A percentile compares a stretch with the other conserved stretches of the same genome.
phyloP scores from a whole-genome alignment of 2,113 vertebrate genomes.

The Tursiops truncatus region DNA sequence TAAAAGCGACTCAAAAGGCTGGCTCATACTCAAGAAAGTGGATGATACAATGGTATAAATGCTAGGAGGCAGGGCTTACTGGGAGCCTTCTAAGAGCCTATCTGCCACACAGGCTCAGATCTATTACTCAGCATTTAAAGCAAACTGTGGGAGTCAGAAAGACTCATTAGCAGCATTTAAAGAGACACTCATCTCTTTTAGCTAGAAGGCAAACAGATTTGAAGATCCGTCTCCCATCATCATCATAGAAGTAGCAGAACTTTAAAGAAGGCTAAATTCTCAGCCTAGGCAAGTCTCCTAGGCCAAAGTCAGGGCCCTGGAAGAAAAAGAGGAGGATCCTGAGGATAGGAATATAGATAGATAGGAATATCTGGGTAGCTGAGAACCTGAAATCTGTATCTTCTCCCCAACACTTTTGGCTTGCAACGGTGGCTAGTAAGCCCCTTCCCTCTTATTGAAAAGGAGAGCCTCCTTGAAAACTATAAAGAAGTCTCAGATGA shows the following conservation, averaged over 20 bases:
- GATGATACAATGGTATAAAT: not conserved
- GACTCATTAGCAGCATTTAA: not conserved
- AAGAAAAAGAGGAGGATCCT: not conserved
- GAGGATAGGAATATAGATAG: not conserved
- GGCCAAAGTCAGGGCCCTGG: not conserved
- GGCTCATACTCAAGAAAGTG: not conserved
- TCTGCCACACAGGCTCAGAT: not conserved
- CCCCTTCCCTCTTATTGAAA: not conserved
- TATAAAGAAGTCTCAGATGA: not conserved
- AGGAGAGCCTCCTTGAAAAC: not conserved
- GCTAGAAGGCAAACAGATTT: not conserved
- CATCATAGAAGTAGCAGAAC: not conserved
- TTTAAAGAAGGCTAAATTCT: slow-evolving; percentile 15
- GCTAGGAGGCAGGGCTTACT: not conserved
- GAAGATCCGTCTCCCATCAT: not conserved
- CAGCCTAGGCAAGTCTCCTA: not conserved
- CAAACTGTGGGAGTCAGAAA: not conserved
- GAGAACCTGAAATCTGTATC: not conserved
- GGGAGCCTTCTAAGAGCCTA: not conserved
- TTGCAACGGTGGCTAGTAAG: not conserved
- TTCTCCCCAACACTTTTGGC: not conserved
- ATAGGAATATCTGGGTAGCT: not conserved
- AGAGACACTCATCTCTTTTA: not conserved
- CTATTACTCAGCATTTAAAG: not conserved
- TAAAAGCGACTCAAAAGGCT: not conserved